phyloP scores from a whole-genome alignment of 2,113 vertebrate species.

The Amia ocellicauda region DNA sequence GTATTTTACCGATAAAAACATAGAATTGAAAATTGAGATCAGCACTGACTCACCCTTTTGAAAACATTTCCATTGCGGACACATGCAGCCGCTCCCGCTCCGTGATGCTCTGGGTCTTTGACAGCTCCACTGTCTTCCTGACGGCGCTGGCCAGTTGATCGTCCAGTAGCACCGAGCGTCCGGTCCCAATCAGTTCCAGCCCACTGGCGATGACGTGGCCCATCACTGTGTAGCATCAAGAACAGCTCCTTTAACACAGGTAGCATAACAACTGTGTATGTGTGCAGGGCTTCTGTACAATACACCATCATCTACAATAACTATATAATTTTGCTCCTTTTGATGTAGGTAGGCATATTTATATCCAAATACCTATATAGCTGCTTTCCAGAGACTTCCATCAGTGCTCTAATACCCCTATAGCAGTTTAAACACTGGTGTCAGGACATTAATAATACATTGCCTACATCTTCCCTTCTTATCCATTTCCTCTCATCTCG shows the following conservation, averaged over 20 bases:
- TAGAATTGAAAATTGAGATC: background rate
- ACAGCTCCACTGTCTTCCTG: slow-evolving; percentile 64
- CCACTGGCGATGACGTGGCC: slow-evolving; percentile 82
- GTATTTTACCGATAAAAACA: too few species aligned
- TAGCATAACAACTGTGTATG: background rate
- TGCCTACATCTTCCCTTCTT: too few species aligned
- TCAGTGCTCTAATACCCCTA: too few species aligned
- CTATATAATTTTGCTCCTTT: too few species aligned
- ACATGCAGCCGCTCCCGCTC: slow-evolving; percentile 80
- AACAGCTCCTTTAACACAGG: background rate
- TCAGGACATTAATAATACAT: too few species aligned
- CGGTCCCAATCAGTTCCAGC: slow-evolving; percentile 72
- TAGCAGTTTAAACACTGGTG: too few species aligned
- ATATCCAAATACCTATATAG: too few species aligned
- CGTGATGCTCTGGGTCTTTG: slow-evolving; percentile 66
- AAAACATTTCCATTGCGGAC: slow-evolving; percentile 74
- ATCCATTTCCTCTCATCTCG: too few species aligned
- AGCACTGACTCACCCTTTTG: slow-evolving; percentile 72
- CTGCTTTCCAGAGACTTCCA: too few species aligned
- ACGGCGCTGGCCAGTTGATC: slow-evolving; percentile 66
- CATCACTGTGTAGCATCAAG: slow-evolving; percentile 69
- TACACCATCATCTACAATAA: too few species aligned
- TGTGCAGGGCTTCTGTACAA: too few species aligned
- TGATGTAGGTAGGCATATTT: too few species aligned
- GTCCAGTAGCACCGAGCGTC: slow-evolving; percentile 65